A percentile compares a stretch with the other conserved stretches of the same genome.
phyloP scores from a whole-genome alignment of 2,797 vertebrate species.

The Notolepis coatsorum region DNA sequence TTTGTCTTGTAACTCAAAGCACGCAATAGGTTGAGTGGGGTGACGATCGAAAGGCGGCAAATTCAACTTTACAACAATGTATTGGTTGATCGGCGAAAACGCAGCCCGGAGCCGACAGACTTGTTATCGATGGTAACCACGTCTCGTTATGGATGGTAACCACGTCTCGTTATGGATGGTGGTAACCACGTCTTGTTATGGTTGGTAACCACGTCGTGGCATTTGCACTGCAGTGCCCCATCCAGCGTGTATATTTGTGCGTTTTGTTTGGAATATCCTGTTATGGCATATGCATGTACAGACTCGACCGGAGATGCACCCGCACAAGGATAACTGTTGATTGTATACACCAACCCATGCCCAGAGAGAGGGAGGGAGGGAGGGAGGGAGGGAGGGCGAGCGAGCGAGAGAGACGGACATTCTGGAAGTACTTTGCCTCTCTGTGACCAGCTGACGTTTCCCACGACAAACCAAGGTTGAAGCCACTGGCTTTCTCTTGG shows the following conservation, averaged over 20 bases:
- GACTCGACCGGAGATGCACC: constrained; percentile 64
- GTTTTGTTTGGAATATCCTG: constrained; percentile 76
- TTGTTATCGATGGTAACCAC: too few relatives aligned
- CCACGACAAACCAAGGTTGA: constrained; percentile 49
- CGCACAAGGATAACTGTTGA: constrained; percentile 68
- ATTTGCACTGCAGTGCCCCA: constrained; percentile 51
- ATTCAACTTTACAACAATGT: too few relatives aligned
- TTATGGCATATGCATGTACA: constrained; percentile 72
- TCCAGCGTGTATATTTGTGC: constrained; percentile 63
- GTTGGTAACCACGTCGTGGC: constrained; percentile 68
- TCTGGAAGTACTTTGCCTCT: constrained; percentile 47
- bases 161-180: too few relatives aligned
- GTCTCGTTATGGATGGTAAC: too few relatives aligned
- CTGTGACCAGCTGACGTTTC: constrained; percentile 61
- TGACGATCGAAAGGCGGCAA: too few relatives aligned
- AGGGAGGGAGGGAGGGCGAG: constrained; percentile 2
- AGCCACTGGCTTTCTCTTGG: constrained; percentile 59
- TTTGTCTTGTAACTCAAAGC: too few relatives aligned
- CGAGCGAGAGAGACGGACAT: constrained; percentile 3
- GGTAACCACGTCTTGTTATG: too few relatives aligned
- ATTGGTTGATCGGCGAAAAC: too few relatives aligned
- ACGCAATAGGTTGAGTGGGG: too few relatives aligned
- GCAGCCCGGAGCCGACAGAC: too few relatives aligned
- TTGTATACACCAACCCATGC: too few relatives aligned
- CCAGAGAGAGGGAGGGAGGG: constrained; percentile 20